Base-by-base conservation (phyloP, 2,797 vertebrate species). In the Synanceia verrucosa region DNA sequence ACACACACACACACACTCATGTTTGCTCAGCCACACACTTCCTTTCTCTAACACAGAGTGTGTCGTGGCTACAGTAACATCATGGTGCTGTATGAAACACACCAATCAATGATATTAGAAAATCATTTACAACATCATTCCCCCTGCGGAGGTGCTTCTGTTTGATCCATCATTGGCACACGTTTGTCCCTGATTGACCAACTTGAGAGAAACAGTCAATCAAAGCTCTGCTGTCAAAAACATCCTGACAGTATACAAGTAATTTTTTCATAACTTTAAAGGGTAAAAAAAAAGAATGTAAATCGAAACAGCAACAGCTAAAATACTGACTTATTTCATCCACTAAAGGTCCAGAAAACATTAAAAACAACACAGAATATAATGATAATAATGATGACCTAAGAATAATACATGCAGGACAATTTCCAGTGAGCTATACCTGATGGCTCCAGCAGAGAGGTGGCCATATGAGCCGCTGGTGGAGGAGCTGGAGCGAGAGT, bases 401-500 rank as follows among this genome's bases (percentile, higher is more conserved):
- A 19, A 26, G 14, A 28, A 9, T 18, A 39, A 21, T 11, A 18
- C 8, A 52, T n/a, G 23, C n/a, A 47, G 60, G 12, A 48, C 9
- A 2, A 2, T 19, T 19, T 36, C n/a, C 37, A 31, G n/a, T 57
- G 31, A 11, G 2, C 34, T 81, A n/a, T 41, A 99, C 97, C 97
- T 99, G 94, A 99, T 96, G 90, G 97, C 95, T 73, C 97, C 97
- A 10, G 97, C 98, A 34, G 98, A 98, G 84, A 99, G 95, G 91
- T 99, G 97, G n/a, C 97, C 97, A 0, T 98, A 99, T 65, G 98
- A 99, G 76, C 98, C 98, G 89, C 96, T 98, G 81, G 97, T 96
- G 89, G 97, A 98, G 1, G 97, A 99, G 91, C 97, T 99, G 92
- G 97, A 98, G 82, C 97, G 96, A 11, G 98, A 98, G 92, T 97